These are phyloP conservation scores for Xenopus borealis DNA, from an alignment of 2,113 vertebrate species.

Conservation along the genomic window DNA sequence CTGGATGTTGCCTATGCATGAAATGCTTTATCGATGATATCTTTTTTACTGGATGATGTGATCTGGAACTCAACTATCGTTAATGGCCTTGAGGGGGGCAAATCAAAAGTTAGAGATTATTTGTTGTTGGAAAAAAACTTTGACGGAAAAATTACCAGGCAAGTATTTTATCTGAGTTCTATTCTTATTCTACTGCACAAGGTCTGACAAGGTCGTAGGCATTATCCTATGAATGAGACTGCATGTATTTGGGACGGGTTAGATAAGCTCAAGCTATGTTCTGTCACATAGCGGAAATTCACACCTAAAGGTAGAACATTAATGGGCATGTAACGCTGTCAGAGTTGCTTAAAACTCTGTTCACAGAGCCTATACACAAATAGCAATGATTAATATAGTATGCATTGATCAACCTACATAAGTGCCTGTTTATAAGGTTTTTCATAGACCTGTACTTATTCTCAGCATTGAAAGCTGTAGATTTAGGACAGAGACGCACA, in stretches of 20 bases:
- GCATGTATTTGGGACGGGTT: not conserved
- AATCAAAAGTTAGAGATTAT: not conserved
- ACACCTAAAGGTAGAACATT: not conserved
- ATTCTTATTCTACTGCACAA: not conserved
- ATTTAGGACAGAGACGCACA: too few relatives aligned
- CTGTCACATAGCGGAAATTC: not conserved
- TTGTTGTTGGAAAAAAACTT: not conserved
- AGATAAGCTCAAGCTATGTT: not conserved
- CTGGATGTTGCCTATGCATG: not conserved
- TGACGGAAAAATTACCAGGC: not conserved
- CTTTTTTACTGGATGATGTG: not conserved
- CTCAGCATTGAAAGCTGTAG: too few relatives aligned
- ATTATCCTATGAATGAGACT: not conserved
- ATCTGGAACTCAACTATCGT: not conserved
- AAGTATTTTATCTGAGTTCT: not conserved
- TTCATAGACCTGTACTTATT: too few relatives aligned
- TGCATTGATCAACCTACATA: too few relatives aligned
- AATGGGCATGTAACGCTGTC: too few relatives aligned
- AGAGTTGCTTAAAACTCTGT: too few relatives aligned
- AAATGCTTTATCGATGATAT: not conserved
- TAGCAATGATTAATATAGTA: too few relatives aligned
- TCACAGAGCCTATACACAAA: too few relatives aligned
- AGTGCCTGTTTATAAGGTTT: too few relatives aligned
- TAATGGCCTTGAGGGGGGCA: not conserved
- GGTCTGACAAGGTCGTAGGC: constrained; percentile 13